These are phyloP conservation scores for Salarias fasciatus DNA, from an alignment of 2,797 vertebrate species.

Conservation along the genomic window DNA sequence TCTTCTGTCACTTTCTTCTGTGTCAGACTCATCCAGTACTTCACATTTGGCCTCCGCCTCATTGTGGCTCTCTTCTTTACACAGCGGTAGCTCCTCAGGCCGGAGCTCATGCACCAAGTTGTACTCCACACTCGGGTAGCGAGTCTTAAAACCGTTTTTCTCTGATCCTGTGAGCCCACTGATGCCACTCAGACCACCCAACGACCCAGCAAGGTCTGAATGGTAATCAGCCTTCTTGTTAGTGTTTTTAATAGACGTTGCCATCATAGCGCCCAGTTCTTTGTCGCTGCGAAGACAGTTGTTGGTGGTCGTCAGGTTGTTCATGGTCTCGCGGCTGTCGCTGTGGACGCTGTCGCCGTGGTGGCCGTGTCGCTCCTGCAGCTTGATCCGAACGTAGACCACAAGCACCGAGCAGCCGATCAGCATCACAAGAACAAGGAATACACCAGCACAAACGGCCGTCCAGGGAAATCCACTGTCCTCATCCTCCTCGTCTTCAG, in stretches of 20 bases:
- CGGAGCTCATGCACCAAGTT: slow-evolving; percentile 95
- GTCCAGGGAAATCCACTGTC: slow-evolving; percentile 91
- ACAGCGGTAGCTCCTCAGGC: slow-evolving; percentile 82
- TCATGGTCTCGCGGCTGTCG: slow-evolving; percentile 95
- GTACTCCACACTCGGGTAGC: slow-evolving; percentile 93
- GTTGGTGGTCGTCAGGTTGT: slow-evolving; percentile 91
- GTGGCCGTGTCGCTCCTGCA: slow-evolving; percentile 86
- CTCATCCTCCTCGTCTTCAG: slow-evolving; percentile 76
- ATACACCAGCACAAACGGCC: slow-evolving; percentile 91
- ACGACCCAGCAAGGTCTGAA: slow-evolving; percentile 81
- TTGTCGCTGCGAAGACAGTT: slow-evolving; percentile 94
- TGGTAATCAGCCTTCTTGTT: slow-evolving; percentile 98
- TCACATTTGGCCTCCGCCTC: slow-evolving; percentile 87
- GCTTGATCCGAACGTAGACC: slow-evolving; percentile 89
- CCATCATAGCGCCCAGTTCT: slow-evolving; percentile 89
- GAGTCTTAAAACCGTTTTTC: slow-evolving; percentile 91
- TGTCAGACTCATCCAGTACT: slow-evolving; percentile 80
- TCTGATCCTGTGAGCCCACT: slow-evolving; percentile 77
- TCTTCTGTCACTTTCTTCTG: slow-evolving; percentile 87
- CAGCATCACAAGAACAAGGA: slow-evolving; percentile 92
- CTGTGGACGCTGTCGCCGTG: slow-evolving; percentile 82
- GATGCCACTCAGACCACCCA: slow-evolving; percentile 72
- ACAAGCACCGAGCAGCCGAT: slow-evolving; percentile 90
- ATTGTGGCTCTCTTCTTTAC: slow-evolving; percentile 63
- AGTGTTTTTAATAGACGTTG: slow-evolving; percentile 95